A percentile compares a stretch with the other conserved stretches of the same genome.
Conservation (phyloP, 64 coral and sea anemone genomes). For the Montipora efflorescens region DNA sequence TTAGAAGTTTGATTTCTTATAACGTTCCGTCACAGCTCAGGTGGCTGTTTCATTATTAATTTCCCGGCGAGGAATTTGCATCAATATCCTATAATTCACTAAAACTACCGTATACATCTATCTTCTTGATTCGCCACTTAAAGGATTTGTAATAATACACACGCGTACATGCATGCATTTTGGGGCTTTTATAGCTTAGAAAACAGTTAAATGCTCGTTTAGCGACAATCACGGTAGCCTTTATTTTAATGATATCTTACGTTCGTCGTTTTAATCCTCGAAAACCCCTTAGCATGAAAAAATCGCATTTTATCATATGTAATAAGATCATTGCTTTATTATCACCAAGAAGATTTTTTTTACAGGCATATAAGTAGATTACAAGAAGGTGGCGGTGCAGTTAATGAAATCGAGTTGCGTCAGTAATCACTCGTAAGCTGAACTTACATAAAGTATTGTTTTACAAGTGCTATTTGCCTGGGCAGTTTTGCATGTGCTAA, state of each 20-base stretch:
- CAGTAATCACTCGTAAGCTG: too few relatives aligned
- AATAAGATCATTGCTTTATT: too few relatives aligned
- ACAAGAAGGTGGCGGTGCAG: too few relatives aligned
- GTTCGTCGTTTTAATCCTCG: not conserved
- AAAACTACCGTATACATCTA: not conserved
- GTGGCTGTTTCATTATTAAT: not conserved
- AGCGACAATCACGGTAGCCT: not conserved
- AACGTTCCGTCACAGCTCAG: not conserved
- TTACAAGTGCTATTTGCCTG: too few relatives aligned
- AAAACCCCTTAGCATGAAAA: not conserved
- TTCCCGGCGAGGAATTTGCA: not conserved
- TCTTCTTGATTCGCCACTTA: not conserved
- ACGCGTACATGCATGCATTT: not conserved
- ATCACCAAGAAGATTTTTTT: too few relatives aligned
- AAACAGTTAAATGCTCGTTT: not conserved
- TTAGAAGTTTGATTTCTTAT: not conserved
- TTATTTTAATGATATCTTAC: not conserved
- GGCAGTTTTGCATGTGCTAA: too few relatives aligned
- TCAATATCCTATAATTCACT: not conserved
- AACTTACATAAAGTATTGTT: too few relatives aligned
- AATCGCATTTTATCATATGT: too few relatives aligned
- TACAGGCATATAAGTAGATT: too few relatives aligned
- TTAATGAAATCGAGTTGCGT: too few relatives aligned
- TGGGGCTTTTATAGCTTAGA: not conserved
- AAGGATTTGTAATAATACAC: not conserved